These are phyloP conservation scores for Austrofundulus limnaeus DNA, from an alignment of 2,113 vertebrate genomes.

Conservation along the genomic window DNA sequence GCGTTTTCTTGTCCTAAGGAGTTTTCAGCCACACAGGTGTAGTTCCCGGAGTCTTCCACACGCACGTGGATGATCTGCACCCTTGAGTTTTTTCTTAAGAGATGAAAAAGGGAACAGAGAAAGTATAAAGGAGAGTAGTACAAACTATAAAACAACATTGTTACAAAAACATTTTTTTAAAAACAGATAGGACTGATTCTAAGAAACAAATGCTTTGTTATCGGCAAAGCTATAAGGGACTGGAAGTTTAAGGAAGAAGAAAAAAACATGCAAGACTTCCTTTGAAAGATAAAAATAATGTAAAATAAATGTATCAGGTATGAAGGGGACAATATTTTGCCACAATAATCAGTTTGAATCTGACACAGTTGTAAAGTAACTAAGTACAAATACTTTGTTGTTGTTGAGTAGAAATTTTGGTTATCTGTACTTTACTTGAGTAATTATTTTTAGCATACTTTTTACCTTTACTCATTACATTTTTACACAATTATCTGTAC, in stretches of 20 bases:
- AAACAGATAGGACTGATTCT: background rate
- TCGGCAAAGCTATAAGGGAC: background rate
- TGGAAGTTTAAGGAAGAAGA: background rate
- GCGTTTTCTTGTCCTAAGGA: slow-evolving; percentile 88
- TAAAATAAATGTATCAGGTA: too few species aligned
- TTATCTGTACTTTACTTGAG: too few species aligned
- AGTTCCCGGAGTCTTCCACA: slow-evolving; percentile 92
- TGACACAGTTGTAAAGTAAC: too few species aligned
- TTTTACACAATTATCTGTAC: too few species aligned
- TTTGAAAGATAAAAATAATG: background rate
- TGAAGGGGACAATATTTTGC: too few species aligned
- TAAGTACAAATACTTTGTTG: too few species aligned
- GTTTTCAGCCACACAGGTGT: slow-evolving; percentile 95
- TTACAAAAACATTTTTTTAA: background rate
- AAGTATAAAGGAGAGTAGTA: slow-evolving; percentile 19
- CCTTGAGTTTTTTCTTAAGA: slow-evolving; percentile 93
- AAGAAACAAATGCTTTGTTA: background rate
- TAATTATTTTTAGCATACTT: too few species aligned
- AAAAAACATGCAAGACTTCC: background rate
- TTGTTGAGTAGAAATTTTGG: too few species aligned
- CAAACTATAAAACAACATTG: background rate
- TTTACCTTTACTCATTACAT: too few species aligned
- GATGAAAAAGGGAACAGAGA: slow-evolving; percentile 6
- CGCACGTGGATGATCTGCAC: slow-evolving; percentile 95
- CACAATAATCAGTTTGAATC: too few species aligned